Base-by-base conservation (phyloP, 2,113 vertebrate genomes). In the Sphaerodactylus townsendi region DNA sequence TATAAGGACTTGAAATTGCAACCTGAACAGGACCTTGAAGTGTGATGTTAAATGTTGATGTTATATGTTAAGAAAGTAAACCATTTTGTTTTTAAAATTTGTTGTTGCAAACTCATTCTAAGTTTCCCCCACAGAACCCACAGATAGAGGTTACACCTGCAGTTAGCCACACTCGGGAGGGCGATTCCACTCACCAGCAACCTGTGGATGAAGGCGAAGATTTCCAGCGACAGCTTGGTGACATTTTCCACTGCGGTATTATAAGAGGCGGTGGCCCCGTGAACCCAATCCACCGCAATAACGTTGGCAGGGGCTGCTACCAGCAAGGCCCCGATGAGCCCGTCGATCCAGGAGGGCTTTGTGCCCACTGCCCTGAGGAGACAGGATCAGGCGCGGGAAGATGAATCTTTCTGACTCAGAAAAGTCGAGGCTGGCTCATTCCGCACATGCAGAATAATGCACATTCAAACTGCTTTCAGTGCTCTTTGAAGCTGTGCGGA, bases 201-300 rank as follows among this genome's bases (percentile, higher is more conserved):
- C 87, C 95, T 94, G 71, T 90, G 96, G 93, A 99, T 97, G 90
- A 99, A 96, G 15, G 93, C 86, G 10, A 96, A 98, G 90, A 99
- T 97, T 90, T 96, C 85, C 5, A 97, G 28, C 2, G 97, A 96
- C 87, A 99, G 95, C 84, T 95, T 95, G 30, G 97, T 96, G 91
- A 98, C 97, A 7, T 97, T 98, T 71, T 98, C 95, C 89, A 99
- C 98, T 2, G 97, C 98, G 0, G 94, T 94, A 82, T 93, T 93
- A 89, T 99, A 99, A 79, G 94, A 93, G 50, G 93, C 98, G 6
- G 98, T 98, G 1, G 98, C 97, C 4, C 96, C 93, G 7, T 95
- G 94, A 79, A 98, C 90, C 98, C 98, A 99, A 92, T 99, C 98
- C 81, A 98, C 97, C 2, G 97, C 96, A 4, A 99, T 86, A 87